A percentile compares a stretch with the other conserved stretches of the same genome.
Conservation (phyloP, 2,113 vertebrate species). For the Tragelaphus imberbis region DNA sequence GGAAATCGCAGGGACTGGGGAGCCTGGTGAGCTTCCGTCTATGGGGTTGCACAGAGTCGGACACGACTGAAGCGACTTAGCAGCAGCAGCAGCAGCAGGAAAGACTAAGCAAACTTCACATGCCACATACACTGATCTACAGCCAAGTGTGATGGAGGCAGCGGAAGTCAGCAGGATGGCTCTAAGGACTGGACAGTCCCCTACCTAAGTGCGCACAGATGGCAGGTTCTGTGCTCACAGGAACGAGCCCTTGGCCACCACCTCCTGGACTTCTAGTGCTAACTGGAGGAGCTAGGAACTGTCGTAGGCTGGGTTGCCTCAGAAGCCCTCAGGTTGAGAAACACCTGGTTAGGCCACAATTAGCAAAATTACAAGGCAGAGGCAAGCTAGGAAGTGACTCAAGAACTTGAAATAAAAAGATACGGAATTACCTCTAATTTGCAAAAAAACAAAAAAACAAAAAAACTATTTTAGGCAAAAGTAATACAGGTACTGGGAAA, state of each 20-base stretch:
- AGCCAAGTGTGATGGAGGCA: neutral
- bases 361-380: slow-evolving; percentile 47
- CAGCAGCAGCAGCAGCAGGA: neutral
- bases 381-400: slow-evolving; percentile 46
- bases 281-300: neutral
- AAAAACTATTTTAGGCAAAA: neutral
- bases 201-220: neutral
- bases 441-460: neutral
- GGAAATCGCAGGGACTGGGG: no score
- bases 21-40: no score
- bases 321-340: slow-evolving; percentile 18
- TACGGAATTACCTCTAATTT: neutral
- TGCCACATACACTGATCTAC: neutral
- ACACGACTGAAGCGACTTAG: no score
- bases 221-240: neutral
- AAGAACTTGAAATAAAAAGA: slow-evolving; percentile 39
- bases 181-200: neutral
- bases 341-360: slow-evolving; percentile 30
- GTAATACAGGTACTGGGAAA: neutral
- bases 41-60: no score
- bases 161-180: neutral
- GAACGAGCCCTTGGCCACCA: neutral
- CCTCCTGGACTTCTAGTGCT: neutral
- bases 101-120: neutral
- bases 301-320: neutral